These are phyloP conservation scores for Austrolebias charrua DNA, from an alignment of 2,797 vertebrate genomes.

Conservation along the genomic window DNA sequence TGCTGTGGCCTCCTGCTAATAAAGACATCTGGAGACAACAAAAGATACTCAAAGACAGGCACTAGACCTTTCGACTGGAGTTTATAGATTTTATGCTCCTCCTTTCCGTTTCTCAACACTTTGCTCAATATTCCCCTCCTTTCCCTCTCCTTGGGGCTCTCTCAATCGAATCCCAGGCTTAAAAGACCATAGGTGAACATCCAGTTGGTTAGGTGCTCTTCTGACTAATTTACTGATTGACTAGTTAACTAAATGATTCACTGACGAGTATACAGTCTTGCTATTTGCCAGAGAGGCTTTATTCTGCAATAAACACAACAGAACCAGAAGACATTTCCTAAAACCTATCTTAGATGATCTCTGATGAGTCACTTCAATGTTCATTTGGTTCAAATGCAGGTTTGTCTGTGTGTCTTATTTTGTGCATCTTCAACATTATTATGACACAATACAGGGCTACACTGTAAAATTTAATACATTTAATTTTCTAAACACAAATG, in stretches of 20 bases:
- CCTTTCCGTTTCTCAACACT: constrained; percentile 30
- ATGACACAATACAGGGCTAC: no score
- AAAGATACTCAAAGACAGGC: constrained; percentile 56
- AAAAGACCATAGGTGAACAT: constrained; percentile 42
- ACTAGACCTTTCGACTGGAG: constrained; percentile 49
- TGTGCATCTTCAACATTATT: no score
- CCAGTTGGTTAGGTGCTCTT: constrained; percentile 35
- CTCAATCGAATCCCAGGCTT: constrained; percentile 44
- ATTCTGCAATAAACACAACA: no score
- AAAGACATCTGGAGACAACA: constrained; percentile 50
- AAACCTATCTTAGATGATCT: no score
- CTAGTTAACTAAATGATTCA: constrained; percentile 47
- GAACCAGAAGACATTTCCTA: no score
- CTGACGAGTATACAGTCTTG: constrained; percentile 13
- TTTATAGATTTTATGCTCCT: constrained; percentile 61
- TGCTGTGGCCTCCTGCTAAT: constrained; percentile 25
- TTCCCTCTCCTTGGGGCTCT: constrained; percentile 17
- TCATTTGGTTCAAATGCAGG: constrained; percentile 1
- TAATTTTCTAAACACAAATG: no score
- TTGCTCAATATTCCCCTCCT: constrained; percentile 44
- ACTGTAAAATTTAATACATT: no score
- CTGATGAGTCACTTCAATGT: constrained; percentile 19
- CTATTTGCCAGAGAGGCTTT: no score
- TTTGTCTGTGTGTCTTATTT: no score
- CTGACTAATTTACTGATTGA: constrained; percentile 39